A percentile compares a stretch with the other conserved stretches of the same genome.
Evolutionary conservation across 2,113 vertebrate genomes (phyloP).

Genomic region (Micronycteris hirsuta): DNA sequence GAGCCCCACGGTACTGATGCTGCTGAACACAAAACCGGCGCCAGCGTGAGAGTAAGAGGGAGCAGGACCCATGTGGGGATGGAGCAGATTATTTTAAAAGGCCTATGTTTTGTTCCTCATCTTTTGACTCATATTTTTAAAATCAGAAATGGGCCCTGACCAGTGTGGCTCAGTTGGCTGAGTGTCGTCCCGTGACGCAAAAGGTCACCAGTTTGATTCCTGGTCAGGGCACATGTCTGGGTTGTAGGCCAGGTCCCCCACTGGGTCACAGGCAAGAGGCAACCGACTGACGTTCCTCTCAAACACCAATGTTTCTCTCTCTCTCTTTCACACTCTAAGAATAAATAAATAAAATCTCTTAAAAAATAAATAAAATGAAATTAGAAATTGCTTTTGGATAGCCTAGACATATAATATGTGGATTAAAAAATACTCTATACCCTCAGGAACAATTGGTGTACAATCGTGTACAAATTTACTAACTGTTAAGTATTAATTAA

Average conservation of each 20-base stretch:
- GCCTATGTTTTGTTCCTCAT: background rate
- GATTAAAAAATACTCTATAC: background rate
- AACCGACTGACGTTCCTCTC: no score
- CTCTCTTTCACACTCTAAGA: no score
- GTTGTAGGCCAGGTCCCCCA: no score
- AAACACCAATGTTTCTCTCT: no score
- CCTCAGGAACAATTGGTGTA: background rate
- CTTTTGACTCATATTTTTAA: background rate
- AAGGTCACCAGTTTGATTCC: no score
- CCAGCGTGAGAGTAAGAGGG: background rate
- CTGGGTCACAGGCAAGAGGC: no score
- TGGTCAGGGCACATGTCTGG: no score
- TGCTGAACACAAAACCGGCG: background rate
- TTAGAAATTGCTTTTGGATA: background rate
- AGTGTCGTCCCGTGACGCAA: no score
- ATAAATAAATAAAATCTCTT: no score
- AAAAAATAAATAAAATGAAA: no score
- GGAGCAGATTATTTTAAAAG: background rate
- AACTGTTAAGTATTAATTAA: background rate
- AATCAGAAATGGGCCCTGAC: no score
- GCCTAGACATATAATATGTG: background rate
- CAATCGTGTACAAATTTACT: background rate
- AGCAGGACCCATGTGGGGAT: background rate
- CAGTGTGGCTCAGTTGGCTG: no score
- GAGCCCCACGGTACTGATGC: background rate